A percentile compares a stretch with the other conserved stretches of the same genome.
phyloP scores from a whole-genome alignment of 2,113 vertebrate species.

The Solenodon paradoxus region DNA sequence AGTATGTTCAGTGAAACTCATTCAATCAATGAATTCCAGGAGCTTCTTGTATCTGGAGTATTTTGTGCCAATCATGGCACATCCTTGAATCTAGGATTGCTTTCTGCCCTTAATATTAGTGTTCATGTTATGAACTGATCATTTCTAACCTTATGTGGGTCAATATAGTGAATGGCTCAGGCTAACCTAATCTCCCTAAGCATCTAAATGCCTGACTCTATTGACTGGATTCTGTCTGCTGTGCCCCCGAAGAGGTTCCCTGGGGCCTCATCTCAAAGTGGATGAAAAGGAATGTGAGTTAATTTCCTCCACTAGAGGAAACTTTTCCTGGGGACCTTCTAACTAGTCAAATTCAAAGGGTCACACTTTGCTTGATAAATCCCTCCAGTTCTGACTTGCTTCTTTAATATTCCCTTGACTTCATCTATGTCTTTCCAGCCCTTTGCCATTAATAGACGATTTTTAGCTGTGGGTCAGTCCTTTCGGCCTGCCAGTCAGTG shows the following conservation, averaged over 20 bases:
- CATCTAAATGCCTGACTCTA: neutral
- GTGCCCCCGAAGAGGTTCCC: neutral
- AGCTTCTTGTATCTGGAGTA: neutral
- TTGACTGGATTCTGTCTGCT: neutral
- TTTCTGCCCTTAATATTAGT: neutral
- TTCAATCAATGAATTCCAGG: neutral
- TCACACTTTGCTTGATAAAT: neutral
- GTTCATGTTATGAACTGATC: neutral
- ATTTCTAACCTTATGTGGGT: neutral
- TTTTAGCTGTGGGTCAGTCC: neutral
- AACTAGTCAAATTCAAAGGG: neutral
- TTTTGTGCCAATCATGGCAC: neutral
- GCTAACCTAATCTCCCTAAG: neutral
- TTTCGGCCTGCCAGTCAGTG: neutral
- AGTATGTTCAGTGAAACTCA: neutral
- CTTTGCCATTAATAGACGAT: neutral
- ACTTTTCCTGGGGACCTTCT: neutral
- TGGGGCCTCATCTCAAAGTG: neutral
- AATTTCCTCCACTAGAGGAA: neutral
- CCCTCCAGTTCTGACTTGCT: neutral
- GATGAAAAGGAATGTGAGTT: neutral
- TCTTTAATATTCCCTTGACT: neutral
- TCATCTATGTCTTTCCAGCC: neutral
- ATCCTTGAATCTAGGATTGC: neutral
- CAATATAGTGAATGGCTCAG: neutral